phyloP scores from a whole-genome alignment of 2,888 invertebrate species.

The Metacarcinus magister region DNA sequence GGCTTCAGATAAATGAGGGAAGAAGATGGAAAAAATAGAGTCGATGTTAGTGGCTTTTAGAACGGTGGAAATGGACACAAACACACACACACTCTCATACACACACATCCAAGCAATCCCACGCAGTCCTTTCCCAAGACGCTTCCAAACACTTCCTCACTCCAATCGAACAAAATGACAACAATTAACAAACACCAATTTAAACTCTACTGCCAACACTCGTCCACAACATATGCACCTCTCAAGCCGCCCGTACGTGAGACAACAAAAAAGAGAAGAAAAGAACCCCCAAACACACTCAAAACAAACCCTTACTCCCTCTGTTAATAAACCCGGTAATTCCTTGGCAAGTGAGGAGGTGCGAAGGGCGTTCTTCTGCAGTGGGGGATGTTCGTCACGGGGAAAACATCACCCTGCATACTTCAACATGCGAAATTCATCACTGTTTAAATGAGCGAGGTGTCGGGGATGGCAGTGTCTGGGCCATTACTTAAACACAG shows the following conservation, averaged over 20 bases:
- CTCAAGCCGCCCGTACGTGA: not conserved
- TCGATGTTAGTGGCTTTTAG: not conserved
- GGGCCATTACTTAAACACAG: slow-evolving; percentile 78
- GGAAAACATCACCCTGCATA: slow-evolving; percentile 78
- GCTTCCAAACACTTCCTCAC: slow-evolving; percentile 1
- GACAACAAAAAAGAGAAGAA: not conserved
- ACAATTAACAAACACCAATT: not conserved
- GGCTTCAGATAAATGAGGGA: not conserved
- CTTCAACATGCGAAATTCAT: slow-evolving; percentile 80
- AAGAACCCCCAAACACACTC: not conserved
- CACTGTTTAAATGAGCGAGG: slow-evolving; percentile 80
- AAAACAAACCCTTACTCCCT: not conserved
- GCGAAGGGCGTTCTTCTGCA: not conserved
- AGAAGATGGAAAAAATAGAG: not conserved
- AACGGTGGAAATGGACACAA: not conserved
- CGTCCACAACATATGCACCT: not conserved
- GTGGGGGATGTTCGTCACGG: slow-evolving; percentile 69
- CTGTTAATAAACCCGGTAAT: not conserved
- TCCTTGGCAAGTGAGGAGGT: not conserved
- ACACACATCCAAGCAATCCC: not conserved
- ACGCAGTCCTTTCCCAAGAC: not conserved
- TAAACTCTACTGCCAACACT: not conserved
- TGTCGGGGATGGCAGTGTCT: slow-evolving; percentile 72
- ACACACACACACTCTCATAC: not conserved
- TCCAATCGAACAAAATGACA: not conserved